phyloP scores from a whole-genome alignment of 2,113 vertebrate species.

The Hypanus sabinus region DNA sequence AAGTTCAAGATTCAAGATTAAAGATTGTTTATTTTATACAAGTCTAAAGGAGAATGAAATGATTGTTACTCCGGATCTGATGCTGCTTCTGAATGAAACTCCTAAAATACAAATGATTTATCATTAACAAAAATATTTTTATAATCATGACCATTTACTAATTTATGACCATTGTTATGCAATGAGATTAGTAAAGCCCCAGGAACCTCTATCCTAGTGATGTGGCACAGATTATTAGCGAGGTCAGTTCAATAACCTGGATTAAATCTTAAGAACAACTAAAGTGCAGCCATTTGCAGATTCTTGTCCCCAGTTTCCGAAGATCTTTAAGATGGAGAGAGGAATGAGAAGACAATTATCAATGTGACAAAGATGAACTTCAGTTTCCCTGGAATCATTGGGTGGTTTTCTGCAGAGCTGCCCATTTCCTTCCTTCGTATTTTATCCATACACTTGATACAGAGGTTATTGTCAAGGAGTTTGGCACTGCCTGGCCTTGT shows the following conservation, averaged over 20 bases:
- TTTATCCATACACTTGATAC: constrained; percentile 30
- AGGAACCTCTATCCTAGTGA: background rate
- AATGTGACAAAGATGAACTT: background rate
- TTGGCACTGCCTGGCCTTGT: background rate
- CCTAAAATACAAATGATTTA: no score
- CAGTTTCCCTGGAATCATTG: constrained; percentile 3
- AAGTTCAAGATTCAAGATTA: no score
- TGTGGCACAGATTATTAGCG: background rate
- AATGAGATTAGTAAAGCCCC: no score
- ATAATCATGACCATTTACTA: no score
- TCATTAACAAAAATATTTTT: no score
- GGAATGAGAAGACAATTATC: background rate
- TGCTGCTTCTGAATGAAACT: no score
- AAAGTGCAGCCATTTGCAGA: background rate
- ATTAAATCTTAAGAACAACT: background rate
- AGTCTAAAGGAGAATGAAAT: no score
- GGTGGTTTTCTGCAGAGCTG: background rate
- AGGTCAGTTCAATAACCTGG: background rate
- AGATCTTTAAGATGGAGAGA: background rate
- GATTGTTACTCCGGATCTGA: no score
- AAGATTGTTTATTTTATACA: no score
- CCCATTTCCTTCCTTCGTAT: background rate
- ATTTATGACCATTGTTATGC: no score
- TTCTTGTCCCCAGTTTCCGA: background rate
- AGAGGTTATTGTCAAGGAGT: background rate